phyloP scores from a whole-genome alignment of 2,797 vertebrate genomes.

The Thunnus albacares region DNA sequence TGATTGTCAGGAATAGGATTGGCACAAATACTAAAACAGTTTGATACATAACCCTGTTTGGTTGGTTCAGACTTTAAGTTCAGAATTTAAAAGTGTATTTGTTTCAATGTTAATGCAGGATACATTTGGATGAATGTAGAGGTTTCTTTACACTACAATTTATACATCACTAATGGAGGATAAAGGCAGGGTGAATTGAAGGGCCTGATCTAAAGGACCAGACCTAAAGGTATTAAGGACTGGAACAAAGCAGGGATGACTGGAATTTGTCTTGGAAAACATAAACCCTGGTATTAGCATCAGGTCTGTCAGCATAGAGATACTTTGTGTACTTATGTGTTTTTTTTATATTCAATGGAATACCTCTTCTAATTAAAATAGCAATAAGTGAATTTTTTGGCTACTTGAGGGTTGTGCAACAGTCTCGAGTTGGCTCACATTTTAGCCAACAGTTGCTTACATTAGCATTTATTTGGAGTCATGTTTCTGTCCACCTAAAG shows the following conservation, averaged over 20 bases:
- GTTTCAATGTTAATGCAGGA: too few relatives aligned
- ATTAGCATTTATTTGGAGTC: too few relatives aligned
- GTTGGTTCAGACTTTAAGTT: too few relatives aligned
- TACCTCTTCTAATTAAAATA: neutral
- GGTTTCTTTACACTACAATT: too few relatives aligned
- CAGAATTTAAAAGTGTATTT: too few relatives aligned
- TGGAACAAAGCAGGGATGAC: conserved; percentile 6
- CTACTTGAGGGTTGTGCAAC: neutral
- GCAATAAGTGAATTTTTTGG: neutral
- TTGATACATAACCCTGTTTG: too few relatives aligned
- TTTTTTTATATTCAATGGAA: too few relatives aligned
- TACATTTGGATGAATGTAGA: neutral
- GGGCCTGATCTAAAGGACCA: too few relatives aligned
- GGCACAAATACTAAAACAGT: too few relatives aligned
- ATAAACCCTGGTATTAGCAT: neutral
- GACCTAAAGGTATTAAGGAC: conserved; percentile 14
- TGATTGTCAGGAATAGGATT: too few relatives aligned
- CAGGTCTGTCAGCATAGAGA: neutral
- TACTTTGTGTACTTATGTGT: neutral
- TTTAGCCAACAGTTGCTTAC: neutral
- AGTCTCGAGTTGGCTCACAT: too few relatives aligned
- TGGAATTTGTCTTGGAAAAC: conserved; percentile 9
- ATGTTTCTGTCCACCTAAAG: too few relatives aligned
- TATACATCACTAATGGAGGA: neutral
- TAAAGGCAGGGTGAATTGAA: conserved; percentile 14